Evolutionary conservation across 2,113 vertebrate genomes (phyloP).

Genomic region (Recurvirostra avosetta): DNA sequence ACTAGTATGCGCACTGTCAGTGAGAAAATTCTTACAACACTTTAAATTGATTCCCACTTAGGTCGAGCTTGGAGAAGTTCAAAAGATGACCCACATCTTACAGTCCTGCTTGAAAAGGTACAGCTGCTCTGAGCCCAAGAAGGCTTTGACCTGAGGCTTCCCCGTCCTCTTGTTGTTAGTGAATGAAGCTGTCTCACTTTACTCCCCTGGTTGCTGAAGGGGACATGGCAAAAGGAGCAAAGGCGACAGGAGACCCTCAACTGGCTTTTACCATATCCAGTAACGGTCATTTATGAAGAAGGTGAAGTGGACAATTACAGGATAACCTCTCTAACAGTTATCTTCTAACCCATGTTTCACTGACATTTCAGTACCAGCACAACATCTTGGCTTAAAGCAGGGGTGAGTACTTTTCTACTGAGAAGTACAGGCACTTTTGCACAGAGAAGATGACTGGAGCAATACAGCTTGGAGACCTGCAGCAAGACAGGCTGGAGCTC

Average conservation of each 20-base stretch:
- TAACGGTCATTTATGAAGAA: background rate
- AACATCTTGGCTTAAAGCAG: background rate
- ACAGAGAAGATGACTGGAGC: background rate
- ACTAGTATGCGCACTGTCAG: background rate
- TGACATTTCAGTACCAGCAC: background rate
- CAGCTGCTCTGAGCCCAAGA: background rate
- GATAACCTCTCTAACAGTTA: background rate
- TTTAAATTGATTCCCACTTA: background rate
- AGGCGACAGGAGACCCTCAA: background rate
- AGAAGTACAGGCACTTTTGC: background rate
- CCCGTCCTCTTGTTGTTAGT: background rate
- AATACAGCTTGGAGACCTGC: background rate
- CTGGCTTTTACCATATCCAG: background rate
- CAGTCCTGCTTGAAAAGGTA: background rate
- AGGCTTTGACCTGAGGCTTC: background rate
- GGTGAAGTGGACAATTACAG: background rate
- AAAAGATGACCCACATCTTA: background rate
- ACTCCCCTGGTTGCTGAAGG: background rate
- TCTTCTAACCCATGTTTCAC: background rate
- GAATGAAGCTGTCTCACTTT: background rate
- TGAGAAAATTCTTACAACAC: background rate
- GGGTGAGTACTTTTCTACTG: background rate
- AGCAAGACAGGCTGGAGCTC: background rate
- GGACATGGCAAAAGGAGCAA: background rate
- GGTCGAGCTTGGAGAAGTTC: background rate